Percentiles rank a stretch among this genome's conserved stretches.
Conservation (phyloP, 2,113 vertebrate species). For the Nerophis lumbriciformis region DNA sequence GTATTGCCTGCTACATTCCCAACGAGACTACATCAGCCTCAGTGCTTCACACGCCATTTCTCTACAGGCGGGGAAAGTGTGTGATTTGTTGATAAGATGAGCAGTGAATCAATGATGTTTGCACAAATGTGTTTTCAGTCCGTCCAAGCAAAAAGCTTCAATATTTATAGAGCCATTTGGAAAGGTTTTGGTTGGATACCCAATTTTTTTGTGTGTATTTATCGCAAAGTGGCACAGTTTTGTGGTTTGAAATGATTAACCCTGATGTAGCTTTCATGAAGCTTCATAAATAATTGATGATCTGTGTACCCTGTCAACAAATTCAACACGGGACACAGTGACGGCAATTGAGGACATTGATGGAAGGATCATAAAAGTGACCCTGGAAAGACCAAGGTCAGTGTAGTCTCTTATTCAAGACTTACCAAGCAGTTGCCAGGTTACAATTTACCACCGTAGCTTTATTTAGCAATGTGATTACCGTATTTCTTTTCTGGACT, state of each 20-base stretch:
- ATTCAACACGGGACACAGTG: not conserved
- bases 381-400: no score
- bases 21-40: slow-evolving; percentile 23
- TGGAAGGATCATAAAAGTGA: no score
- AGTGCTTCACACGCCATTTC: slow-evolving; percentile 34
- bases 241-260: no score
- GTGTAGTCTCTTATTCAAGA: no score
- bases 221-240: not conserved
- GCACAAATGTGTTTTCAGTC: slow-evolving; percentile 15
- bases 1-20: slow-evolving; percentile 17
- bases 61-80: slow-evolving; percentile 20
- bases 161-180: not conserved
- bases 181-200: not conserved
- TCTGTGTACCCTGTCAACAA: no score
- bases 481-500: no score
- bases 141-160: slow-evolving; percentile 1
- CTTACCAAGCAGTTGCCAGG: no score
- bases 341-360: no score
- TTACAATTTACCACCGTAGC: no score
- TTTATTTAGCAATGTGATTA: no score
- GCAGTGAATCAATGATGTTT: slow-evolving; percentile 34
- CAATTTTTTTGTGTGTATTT: not conserved
- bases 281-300: no score
- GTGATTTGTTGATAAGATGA: slow-evolving; percentile 40
- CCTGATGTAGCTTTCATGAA: slow-evolving; percentile 3